Evolutionary conservation across 1,140 invertebrate species (phyloP).

Genomic region (Oryzaephilus surinamensis): DNA sequence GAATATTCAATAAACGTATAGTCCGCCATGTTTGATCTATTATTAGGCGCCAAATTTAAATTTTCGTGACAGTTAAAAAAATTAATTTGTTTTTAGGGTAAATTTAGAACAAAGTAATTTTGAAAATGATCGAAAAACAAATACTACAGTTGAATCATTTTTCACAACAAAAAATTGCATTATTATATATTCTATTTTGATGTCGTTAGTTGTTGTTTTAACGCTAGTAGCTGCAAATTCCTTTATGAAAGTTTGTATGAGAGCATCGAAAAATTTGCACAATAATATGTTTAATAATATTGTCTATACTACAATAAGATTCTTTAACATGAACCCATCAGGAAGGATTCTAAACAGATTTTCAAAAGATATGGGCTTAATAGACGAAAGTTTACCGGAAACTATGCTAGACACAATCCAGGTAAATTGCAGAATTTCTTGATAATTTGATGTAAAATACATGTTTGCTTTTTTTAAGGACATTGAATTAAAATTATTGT

Average conservation of each 20-base stretch:
- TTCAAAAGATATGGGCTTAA: not conserved
- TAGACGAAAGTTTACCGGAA: conserved; percentile 34
- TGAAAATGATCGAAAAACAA: conserved; percentile 17
- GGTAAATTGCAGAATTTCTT: too few species aligned
- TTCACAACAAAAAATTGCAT: conserved; percentile 13
- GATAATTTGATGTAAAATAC: too few species aligned
- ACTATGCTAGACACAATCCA: conserved; percentile 54
- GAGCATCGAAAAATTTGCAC: conserved; percentile 50
- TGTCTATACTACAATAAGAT: conserved; percentile 69
- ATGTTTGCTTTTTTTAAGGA: too few species aligned
- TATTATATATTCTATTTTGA: conserved; percentile 36
- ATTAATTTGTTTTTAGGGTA: not conserved
- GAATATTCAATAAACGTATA: too few species aligned
- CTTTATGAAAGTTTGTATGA: conserved; percentile 67
- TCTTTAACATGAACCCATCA: conserved; percentile 79
- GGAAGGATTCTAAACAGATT: not conserved
- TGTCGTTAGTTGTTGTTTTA: conserved; percentile 39
- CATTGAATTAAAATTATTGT: too few species aligned
- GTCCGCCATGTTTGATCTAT: not conserved
- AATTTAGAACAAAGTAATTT: not conserved
- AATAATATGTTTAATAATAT: conserved; percentile 75
- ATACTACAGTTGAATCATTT: conserved; percentile 11
- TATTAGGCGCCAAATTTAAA: too few species aligned
- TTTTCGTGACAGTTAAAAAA: not conserved
- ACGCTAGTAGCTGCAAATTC: conserved; percentile 52